A percentile compares a stretch with the other conserved stretches of the same genome.
Evolutionary conservation across 2,797 vertebrate species (phyloP).

Genomic region (Parauchenoglanis punctatus): DNA sequence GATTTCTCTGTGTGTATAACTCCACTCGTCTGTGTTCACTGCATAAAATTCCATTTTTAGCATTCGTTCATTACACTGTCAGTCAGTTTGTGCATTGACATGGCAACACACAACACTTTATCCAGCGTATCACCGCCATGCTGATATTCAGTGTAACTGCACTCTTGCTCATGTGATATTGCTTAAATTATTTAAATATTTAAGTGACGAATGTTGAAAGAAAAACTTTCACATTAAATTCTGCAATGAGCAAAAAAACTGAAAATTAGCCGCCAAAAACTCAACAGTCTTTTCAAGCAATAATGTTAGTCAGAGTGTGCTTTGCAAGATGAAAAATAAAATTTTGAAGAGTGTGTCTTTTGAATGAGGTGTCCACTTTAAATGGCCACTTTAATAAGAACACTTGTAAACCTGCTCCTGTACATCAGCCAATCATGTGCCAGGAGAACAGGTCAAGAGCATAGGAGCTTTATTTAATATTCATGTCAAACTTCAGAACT

Average conservation of each 20-base stretch:
- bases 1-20: too few species aligned
- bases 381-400: neutral
- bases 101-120: too few species aligned
- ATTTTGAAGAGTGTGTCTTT: neutral
- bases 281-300: neutral
- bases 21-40: too few species aligned
- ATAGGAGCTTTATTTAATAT: neutral
- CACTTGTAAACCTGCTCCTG: neutral
- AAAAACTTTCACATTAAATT: neutral
- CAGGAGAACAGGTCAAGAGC: neutral
- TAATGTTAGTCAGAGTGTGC: neutral
- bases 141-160: neutral
- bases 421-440: neutral
- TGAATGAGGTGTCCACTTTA: neutral
- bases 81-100: too few species aligned
- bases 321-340: neutral
- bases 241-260: neutral
- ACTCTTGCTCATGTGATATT: neutral
- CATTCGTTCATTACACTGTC: too few species aligned
- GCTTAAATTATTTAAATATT: neutral
- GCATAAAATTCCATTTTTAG: too few species aligned
- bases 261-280: neutral
- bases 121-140: neutral
- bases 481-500: neutral
- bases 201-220: neutral